phyloP scores from a whole-genome alignment of 2,888 invertebrate species.

The Drosophila neotestacea region DNA sequence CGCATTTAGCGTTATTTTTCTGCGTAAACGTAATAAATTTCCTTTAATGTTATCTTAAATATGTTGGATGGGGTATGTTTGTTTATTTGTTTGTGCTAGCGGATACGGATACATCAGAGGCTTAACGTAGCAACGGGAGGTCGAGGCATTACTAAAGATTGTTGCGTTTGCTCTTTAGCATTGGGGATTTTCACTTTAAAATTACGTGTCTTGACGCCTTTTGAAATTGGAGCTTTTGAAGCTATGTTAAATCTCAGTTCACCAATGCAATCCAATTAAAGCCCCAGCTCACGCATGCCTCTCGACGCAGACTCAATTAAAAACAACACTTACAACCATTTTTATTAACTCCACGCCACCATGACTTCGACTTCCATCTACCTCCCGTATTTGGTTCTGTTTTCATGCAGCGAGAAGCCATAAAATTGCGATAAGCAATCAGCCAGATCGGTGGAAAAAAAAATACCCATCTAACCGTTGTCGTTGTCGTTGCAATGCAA shows the following conservation, averaged over 20 bases:
- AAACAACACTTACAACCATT: slow-evolving; percentile 37
- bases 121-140: slow-evolving; percentile 27
- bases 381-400: slow-evolving; percentile 5
- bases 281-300: slow-evolving; percentile 26
- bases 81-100: slow-evolving; percentile 23
- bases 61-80: slow-evolving; percentile 19
- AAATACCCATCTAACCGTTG: slow-evolving; percentile 26
- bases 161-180: slow-evolving; percentile 13
- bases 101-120: slow-evolving; percentile 34
- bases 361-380: not conserved
- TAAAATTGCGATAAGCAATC: slow-evolving; percentile 63
- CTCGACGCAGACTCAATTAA: slow-evolving; percentile 59
- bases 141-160: slow-evolving; percentile 18
- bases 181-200: slow-evolving; percentile 33
- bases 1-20: slow-evolving; percentile 65
- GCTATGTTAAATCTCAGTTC: slow-evolving; percentile 40
- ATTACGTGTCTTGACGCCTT: slow-evolving; percentile 33
- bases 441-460: slow-evolving; percentile 32
- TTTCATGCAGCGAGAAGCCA: slow-evolving; percentile 47
- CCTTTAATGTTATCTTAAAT: slow-evolving; percentile 69
- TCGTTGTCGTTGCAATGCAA: slow-evolving; percentile 57
- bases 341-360: slow-evolving; percentile 18
- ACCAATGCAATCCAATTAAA: slow-evolving; percentile 67
- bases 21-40: slow-evolving; percentile 73
- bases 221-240: slow-evolving; percentile 28